Evolutionary conservation across 1,140 invertebrate species (phyloP), one percentile per base, ranked within the genome.

Genomic region (Chymomyza costata): DNA sequence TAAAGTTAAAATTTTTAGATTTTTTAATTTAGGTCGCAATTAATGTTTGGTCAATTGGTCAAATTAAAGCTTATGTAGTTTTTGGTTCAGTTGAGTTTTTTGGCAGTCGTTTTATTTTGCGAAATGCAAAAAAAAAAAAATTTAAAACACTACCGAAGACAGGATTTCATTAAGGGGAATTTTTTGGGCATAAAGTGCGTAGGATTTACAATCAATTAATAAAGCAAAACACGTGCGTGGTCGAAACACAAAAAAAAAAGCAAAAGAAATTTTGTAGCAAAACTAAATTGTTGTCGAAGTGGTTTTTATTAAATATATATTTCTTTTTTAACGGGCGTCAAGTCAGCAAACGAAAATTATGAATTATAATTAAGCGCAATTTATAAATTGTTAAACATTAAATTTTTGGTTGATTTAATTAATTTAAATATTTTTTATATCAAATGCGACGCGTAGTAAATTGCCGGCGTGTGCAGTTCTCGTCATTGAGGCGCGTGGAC

Each of bases 401-500:
- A 60, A 55, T 15, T 60, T n/a, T n/a, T n/a, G n/a, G n/a, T n/a
- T 55, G 44, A 56, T 32, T 31, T 31, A 44, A 19, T 28, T 18
- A n/a, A n/a, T 19, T 28, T 19, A 15, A 7, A 8, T 55, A 15
- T 50, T 48, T 21, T 44, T 39, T 38, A 44, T 38, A 37, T 39
- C 31, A 47, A 63, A 48, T 48, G 51, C 60, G 54, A 45, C 17
- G 19, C 45, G 48, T 61, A 56, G 61, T 48, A 45, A 44, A 35
- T 59, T 46, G n/a, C 47, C 51, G 62, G 48, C 46, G 46, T 53
- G 54, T 80, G 73, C 54, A 44, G 48, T 71, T 53, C 48, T 80
- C 51, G 62, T 78, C 66, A 71, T 78, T 80, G 34, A 78, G 64
- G 62, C 73, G 73, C 58, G 68, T 52, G 45, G 58, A 78, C 73